A percentile compares a stretch with the other conserved stretches of the same genome.
Evolutionary conservation across 2,797 vertebrate species (phyloP).

Genomic region (Calcarius lapponicus): DNA sequence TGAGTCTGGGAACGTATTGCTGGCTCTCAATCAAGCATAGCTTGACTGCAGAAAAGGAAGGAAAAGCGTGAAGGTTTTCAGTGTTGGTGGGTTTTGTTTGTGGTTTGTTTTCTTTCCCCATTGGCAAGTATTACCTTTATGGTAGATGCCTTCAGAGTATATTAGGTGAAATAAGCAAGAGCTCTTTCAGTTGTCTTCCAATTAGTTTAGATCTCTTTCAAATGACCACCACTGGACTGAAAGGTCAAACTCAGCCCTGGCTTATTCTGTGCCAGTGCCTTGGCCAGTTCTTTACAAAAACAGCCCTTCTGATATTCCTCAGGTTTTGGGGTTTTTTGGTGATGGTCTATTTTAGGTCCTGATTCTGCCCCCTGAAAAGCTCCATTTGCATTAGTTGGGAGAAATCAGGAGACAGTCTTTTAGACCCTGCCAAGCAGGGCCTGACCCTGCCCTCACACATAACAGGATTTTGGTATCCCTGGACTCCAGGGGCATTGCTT

Average conservation of each 20-base stretch:
- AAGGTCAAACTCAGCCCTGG: not conserved
- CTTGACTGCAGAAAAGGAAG: conserved; percentile 32
- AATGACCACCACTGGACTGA: not conserved
- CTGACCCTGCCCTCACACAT: not conserved
- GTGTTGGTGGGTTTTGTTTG: not conserved
- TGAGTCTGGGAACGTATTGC: not conserved
- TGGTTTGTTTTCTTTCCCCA: not conserved
- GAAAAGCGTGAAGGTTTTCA: not conserved
- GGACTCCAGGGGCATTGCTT: not conserved
- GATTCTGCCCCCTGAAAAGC: not conserved
- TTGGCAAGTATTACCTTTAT: not conserved
- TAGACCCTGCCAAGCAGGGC: not conserved
- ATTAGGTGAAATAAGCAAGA: not conserved
- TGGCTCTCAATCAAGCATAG: conserved; percentile 32
- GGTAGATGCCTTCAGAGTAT: not conserved
- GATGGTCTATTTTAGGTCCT: not conserved
- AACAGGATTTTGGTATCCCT: not conserved
- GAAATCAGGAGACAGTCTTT: not conserved
- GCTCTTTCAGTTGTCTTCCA: not conserved
- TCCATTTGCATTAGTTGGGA: not conserved
- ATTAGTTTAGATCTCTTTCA: conserved; percentile 29
- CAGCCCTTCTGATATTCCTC: not conserved
- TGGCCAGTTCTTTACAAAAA: not conserved
- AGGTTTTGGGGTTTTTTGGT: not conserved
- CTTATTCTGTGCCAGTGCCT: not conserved